These are phyloP conservation scores for Telmatochromis sp. DNA, from an alignment of 2,113 vertebrate genomes.

Conservation along the genomic window DNA sequence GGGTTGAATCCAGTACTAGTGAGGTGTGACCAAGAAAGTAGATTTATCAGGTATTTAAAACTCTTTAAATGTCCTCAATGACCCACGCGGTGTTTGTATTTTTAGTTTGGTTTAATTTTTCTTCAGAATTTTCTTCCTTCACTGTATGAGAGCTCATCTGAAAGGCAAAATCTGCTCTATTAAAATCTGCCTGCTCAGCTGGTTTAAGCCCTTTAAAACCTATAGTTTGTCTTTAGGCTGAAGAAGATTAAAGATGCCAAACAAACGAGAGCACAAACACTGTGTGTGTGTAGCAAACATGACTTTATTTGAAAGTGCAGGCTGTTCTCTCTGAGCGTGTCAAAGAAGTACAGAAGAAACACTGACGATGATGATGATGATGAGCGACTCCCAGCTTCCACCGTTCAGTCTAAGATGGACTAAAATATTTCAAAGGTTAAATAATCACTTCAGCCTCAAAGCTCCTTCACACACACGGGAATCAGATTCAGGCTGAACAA, in stretches of 20 bases:
- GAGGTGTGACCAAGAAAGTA: neutral
- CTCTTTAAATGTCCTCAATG: neutral
- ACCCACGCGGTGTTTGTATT: rapidly evolving
- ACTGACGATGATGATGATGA: neutral
- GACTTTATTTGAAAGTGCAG: conserved; percentile 9
- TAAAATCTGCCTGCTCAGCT: neutral
- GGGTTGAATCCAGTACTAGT: rapidly evolving
- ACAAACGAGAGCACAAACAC: neutral
- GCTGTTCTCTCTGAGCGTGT: neutral
- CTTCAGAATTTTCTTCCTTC: rapidly evolving
- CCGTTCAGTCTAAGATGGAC: neutral
- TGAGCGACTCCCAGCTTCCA: neutral
- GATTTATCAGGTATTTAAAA: neutral
- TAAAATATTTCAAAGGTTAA: neutral
- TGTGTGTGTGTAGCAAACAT: conserved; percentile 3
- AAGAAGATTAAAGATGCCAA: rapidly evolving
- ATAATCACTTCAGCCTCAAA: neutral
- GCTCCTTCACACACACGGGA: neutral
- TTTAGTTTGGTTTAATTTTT: neutral
- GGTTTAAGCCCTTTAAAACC: neutral
- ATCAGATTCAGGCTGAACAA: neutral
- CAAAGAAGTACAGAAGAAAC: neutral
- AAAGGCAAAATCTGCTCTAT: neutral
- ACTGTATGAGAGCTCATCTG: rapidly evolving
- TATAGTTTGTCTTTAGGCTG: rapidly evolving